A percentile compares a stretch with the other conserved stretches of the same genome.
Evolutionary conservation across 2,888 invertebrate species (phyloP).

Genomic region (Eurois occulta): DNA sequence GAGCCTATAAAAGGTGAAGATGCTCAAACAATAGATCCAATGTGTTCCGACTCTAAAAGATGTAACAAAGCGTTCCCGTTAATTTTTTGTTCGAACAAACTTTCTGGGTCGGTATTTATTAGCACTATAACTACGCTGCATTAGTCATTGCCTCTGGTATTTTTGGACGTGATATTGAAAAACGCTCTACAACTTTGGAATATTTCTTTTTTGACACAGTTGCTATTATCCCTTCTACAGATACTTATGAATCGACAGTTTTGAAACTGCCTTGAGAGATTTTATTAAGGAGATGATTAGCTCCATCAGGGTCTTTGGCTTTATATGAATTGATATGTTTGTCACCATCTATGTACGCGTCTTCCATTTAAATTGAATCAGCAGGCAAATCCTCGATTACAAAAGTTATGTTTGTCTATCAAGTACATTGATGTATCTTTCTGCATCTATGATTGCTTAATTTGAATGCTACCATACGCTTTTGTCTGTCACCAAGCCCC

Average conservation of each 20-base stretch:
- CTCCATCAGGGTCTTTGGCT: slow-evolving; percentile 23
- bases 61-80: slow-evolving; percentile 79
- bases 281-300: slow-evolving; percentile 2
- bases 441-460: slow-evolving; percentile 64
- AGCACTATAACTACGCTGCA: slow-evolving; percentile 69
- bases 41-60: slow-evolving; percentile 71
- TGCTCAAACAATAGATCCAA: slow-evolving; percentile 73
- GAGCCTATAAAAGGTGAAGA: slow-evolving; percentile 62
- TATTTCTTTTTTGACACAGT: slow-evolving; percentile 10
- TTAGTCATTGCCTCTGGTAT: slow-evolving; percentile 72
- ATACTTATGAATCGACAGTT: neutral
- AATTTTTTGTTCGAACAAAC: slow-evolving; percentile 80
- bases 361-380: slow-evolving; percentile 28
- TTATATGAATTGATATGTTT: slow-evolving; percentile 20
- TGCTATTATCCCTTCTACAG: neutral
- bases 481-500: slow-evolving; percentile 68
- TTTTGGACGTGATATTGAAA: slow-evolving; percentile 54
- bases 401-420: slow-evolving; percentile 13
- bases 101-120: slow-evolving; percentile 81
- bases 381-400: slow-evolving; percentile 14
- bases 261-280: neutral
- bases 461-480: slow-evolving; percentile 71
- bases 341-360: slow-evolving; percentile 8
- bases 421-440: slow-evolving; percentile 35
- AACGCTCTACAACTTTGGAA: slow-evolving; percentile 22